These are phyloP conservation scores for Pheosia gnoma DNA, from an alignment of 2,888 invertebrate genomes.

Conservation along the genomic window DNA sequence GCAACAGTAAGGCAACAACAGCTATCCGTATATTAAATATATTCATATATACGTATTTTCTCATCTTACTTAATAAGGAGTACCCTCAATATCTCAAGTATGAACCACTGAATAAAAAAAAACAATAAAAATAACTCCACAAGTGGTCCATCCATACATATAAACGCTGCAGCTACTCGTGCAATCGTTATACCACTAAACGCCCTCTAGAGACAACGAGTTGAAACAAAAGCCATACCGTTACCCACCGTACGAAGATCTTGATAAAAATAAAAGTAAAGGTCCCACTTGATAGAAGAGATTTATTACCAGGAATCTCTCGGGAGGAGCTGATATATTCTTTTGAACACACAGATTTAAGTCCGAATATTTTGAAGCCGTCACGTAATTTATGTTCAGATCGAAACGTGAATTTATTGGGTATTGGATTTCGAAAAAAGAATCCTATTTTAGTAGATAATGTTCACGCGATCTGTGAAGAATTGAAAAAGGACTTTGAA, in stretches of 20 bases:
- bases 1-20: too few relatives aligned
- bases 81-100: background rate
- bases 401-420: background rate
- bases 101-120: background rate
- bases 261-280: conserved; percentile 67
- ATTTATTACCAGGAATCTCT: conserved; percentile 71
- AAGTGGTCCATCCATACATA: conserved; percentile 32
- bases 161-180: conserved; percentile 36
- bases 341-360: conserved; percentile 58
- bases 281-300: conserved; percentile 62
- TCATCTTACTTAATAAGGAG: background rate
- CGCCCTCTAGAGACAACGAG: conserved; percentile 47
- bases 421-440: conserved; percentile 3
- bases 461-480: background rate
- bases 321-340: conserved; percentile 64
- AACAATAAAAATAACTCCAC: conserved; percentile 21
- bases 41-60: too few relatives aligned
- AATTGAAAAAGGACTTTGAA: background rate
- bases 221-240: conserved; percentile 38
- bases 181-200: conserved; percentile 45
- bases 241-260: conserved; percentile 45
- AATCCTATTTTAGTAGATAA: background rate
- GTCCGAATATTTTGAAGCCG: conserved; percentile 39
- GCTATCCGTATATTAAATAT: too few relatives aligned
- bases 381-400: conserved; percentile 12